Evolutionary conservation across 2,113 vertebrate species (phyloP).

Genomic region (Toxotes jaculatrix): DNA sequence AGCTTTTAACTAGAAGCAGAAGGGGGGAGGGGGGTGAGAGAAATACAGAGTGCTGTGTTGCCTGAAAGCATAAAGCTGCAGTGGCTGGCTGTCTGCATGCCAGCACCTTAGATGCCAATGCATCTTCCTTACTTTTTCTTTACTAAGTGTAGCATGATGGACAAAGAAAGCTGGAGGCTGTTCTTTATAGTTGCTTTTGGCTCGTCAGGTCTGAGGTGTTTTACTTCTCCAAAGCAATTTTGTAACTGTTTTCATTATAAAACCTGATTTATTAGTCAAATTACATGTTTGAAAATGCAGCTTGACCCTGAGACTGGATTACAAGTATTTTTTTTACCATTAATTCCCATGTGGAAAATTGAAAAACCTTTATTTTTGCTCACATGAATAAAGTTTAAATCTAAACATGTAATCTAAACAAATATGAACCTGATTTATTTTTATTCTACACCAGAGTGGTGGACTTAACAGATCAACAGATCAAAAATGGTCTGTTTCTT

Average conservation of each 20-base stretch:
- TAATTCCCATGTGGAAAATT: too few relatives aligned
- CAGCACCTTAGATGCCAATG: neutral
- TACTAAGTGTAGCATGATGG: neutral
- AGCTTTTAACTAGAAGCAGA: neutral
- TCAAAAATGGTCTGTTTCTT: neutral
- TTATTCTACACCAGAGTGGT: neutral
- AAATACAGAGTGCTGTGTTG: neutral
- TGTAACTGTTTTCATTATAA: neutral
- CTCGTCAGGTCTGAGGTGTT: neutral
- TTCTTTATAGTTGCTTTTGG: neutral
- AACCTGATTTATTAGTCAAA: neutral
- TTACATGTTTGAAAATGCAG: too few relatives aligned
- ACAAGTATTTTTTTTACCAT: neutral
- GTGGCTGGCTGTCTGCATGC: neutral
- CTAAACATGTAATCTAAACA: neutral
- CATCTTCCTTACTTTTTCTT: too few relatives aligned
- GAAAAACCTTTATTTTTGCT: neutral
- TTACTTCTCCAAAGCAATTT: neutral
- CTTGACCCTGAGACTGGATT: too few relatives aligned
- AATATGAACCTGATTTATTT: neutral
- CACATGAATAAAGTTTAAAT: neutral
- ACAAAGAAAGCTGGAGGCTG: constrained; percentile 1
- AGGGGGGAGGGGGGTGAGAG: neutral
- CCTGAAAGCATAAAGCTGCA: neutral
- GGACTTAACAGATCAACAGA: neutral